Evolutionary conservation across 2,888 invertebrate genomes (phyloP).

Genomic region (Ectemnius continuus): DNA sequence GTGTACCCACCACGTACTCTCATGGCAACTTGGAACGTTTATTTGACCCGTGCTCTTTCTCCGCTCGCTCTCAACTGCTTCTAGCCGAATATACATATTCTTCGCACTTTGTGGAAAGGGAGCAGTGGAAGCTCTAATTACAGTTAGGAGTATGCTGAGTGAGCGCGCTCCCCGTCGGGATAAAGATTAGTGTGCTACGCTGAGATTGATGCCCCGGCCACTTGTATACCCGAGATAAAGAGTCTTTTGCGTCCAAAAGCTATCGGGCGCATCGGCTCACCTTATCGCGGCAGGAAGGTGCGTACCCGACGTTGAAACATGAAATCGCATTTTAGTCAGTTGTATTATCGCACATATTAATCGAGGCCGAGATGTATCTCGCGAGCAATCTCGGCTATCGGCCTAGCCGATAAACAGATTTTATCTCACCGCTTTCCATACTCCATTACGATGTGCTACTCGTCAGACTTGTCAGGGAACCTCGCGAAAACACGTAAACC

Average conservation of each 20-base stretch:
- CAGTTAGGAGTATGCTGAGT: neutral
- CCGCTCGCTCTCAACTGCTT: neutral
- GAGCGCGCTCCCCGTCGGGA: neutral
- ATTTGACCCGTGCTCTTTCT: too few species aligned
- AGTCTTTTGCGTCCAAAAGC: too few species aligned
- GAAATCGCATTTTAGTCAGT: constrained; percentile 4
- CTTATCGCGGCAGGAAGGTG: neutral
- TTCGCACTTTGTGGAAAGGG: too few species aligned
- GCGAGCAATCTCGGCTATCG: neutral
- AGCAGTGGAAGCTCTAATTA: neutral
- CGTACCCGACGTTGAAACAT: neutral
- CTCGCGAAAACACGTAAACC: too few species aligned
- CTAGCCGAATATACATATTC: neutral
- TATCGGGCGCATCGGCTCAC: too few species aligned
- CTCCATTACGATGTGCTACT: neutral
- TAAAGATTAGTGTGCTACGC: neutral
- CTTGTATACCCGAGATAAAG: too few species aligned
- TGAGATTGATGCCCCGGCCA: neutral
- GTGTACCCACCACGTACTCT: too few species aligned
- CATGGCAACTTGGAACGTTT: too few species aligned
- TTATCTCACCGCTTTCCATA: neutral
- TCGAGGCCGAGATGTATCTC: neutral
- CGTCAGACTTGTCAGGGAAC: too few species aligned
- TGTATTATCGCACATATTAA: neutral
- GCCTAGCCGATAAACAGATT: neutral